phyloP scores from a whole-genome alignment of 1,140 invertebrate species.

The Lordiphosa mommai region DNA sequence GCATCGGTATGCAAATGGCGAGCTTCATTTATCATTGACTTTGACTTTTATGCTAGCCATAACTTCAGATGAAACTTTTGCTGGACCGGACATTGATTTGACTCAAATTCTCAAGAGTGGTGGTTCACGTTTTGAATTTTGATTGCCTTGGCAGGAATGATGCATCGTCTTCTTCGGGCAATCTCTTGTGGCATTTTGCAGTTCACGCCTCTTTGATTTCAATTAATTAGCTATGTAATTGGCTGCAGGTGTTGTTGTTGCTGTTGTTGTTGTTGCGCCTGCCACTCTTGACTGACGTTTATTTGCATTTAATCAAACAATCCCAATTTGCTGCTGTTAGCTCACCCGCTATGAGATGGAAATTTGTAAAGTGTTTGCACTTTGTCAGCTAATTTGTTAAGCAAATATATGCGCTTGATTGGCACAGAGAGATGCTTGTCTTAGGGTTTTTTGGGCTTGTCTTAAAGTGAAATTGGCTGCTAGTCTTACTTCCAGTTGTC shows the following conservation, averaged over 20 bases:
- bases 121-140: constrained; percentile 9
- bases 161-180: background rate
- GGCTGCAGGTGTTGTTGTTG: constrained; percentile 34
- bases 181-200: background rate
- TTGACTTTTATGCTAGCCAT: constrained; percentile 66
- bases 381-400: constrained; percentile 53
- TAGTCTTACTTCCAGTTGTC: no score
- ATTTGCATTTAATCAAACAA: constrained; percentile 46
- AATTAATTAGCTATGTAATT: constrained; percentile 64
- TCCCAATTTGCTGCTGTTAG: constrained; percentile 12
- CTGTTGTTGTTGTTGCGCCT: constrained; percentile 10
- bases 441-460: background rate
- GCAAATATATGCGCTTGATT: constrained; percentile 39
- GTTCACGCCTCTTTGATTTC: constrained; percentile 35
- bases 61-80: constrained; percentile 28
- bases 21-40: constrained; percentile 62
- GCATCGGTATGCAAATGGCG: constrained; percentile 49
- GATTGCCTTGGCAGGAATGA: constrained; percentile 24
- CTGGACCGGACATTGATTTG: constrained; percentile 60
- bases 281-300: constrained; percentile 33
- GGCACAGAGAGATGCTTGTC: constrained; percentile 1
- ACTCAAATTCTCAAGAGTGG: constrained; percentile 9
- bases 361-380: constrained; percentile 24
- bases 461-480: no score
- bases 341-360: no score